A percentile compares a stretch with the other conserved stretches of the same genome.
phyloP scores from a whole-genome alignment of 2,113 vertebrate species.

The Deroptyus accipitrinus region DNA sequence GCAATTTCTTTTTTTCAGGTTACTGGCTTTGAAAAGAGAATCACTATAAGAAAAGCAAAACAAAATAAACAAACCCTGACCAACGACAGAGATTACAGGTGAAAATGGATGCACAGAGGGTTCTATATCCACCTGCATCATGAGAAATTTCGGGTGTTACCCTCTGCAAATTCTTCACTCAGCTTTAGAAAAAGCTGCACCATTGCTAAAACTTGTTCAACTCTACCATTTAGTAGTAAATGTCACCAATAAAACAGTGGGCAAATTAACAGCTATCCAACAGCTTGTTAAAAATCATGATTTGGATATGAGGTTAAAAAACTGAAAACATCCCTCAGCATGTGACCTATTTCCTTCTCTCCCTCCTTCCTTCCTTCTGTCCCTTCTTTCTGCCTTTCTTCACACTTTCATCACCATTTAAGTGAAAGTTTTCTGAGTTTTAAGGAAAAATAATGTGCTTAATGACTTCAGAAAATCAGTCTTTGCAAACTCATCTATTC shows the following conservation, averaged over 20 bases:
- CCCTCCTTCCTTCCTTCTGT: background rate
- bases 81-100: background rate
- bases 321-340: accelerated
- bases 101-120: background rate
- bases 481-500: background rate
- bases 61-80: background rate
- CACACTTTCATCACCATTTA: background rate
- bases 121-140: background rate
- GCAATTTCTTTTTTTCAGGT: background rate
- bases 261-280: background rate
- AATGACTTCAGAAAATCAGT: background rate
- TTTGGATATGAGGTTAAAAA: background rate
- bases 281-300: background rate
- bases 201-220: background rate
- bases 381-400: background rate
- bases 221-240: background rate
- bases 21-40: background rate
- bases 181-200: background rate
- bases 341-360: background rate
- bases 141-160: background rate
- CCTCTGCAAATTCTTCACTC: background rate
- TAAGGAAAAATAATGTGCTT: background rate
- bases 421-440: background rate
- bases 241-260: background rate
- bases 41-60: background rate